These are phyloP conservation scores for Branchellion lobata DNA, from an alignment of 2,888 invertebrate genomes.

Conservation along the genomic window DNA sequence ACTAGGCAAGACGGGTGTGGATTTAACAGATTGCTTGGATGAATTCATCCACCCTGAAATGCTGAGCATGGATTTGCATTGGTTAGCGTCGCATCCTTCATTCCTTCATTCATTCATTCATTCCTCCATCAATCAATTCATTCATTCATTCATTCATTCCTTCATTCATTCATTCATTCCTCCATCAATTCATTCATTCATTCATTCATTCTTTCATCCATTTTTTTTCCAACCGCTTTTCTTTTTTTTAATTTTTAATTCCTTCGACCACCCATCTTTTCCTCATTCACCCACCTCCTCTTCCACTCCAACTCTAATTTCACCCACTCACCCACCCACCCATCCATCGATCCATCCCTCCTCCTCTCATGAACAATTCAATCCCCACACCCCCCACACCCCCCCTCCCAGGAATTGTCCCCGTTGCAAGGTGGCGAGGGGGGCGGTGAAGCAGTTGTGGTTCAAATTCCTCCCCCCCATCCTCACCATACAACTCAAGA, in stretches of 20 bases:
- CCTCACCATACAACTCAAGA: conserved; percentile 68
- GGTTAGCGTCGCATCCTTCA: background rate
- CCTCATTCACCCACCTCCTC: too few species aligned
- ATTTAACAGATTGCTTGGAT: background rate
- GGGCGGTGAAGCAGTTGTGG: conserved; percentile 69
- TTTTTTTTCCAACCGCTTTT: too few species aligned
- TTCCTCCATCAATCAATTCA: too few species aligned
- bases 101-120: background rate
- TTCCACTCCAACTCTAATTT: too few species aligned
- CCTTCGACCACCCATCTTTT: background rate
- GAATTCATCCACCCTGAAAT: background rate
- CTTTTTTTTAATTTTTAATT: too few species aligned
- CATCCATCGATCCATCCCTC: too few species aligned
- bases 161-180: too few species aligned
- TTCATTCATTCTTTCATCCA: too few species aligned
- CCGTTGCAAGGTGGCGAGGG: conserved; percentile 66
- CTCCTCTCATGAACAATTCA: too few species aligned
- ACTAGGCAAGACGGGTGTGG: background rate
- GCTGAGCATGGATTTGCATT: background rate
- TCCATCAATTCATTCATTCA: too few species aligned
- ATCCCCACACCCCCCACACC: background rate
- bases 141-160: too few species aligned
- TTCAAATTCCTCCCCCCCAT: conserved; percentile 67
- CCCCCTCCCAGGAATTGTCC: conserved; percentile 65
- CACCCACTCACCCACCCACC: too few species aligned